phyloP scores from a whole-genome alignment of 2,888 invertebrate species.

The Stenchaetothrips biformis region DNA sequence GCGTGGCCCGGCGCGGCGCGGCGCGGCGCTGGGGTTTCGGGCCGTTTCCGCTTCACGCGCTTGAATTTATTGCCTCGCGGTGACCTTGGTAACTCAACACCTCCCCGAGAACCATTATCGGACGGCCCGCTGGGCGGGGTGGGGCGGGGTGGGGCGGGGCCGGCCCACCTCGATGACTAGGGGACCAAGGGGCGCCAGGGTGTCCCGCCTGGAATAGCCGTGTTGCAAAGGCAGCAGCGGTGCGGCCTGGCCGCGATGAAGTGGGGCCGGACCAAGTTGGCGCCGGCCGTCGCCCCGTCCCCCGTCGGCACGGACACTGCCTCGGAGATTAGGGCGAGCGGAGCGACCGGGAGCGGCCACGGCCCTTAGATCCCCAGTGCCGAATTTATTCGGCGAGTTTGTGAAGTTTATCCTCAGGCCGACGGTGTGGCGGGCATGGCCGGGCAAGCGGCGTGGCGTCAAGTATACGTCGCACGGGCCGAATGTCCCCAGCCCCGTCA shows the following conservation, averaged over 20 bases:
- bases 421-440: not conserved
- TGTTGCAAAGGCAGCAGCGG: not conserved
- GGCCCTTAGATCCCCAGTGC: not conserved
- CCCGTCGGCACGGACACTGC: not conserved
- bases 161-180: too few relatives aligned
- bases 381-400: constrained; percentile 18
- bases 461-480: not conserved
- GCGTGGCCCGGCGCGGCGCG: not conserved
- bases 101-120: not conserved
- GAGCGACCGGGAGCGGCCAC: not conserved
- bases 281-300: not conserved
- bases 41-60: not conserved
- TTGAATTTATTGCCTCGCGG: not conserved
- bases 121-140: not conserved
- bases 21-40: not conserved
- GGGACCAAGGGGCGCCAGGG: not conserved
- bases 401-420: constrained; percentile 1
- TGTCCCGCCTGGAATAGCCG: not conserved
- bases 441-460: not conserved
- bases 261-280: not conserved
- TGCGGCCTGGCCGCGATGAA: not conserved
- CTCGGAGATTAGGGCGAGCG: not conserved
- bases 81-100: constrained; percentile 1
- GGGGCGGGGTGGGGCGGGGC: too few relatives aligned
- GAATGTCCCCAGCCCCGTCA: not conserved